These are phyloP conservation scores for Limnephilus lunatus DNA, from an alignment of 2,888 invertebrate species.

Conservation along the genomic window DNA sequence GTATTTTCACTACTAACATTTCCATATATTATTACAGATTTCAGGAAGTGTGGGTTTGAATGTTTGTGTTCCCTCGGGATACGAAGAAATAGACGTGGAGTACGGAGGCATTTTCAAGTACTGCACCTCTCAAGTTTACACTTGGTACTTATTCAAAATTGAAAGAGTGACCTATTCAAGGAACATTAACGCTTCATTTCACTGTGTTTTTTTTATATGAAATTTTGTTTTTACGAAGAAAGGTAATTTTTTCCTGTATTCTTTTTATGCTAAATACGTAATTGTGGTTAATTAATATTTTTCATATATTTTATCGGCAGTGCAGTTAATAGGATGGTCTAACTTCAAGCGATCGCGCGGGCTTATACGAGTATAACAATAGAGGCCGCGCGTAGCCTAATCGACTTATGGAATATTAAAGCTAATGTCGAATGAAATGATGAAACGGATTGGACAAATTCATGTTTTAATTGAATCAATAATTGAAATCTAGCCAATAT, in stretches of 20 bases:
- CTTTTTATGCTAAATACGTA: too few relatives aligned
- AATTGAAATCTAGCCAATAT: too few relatives aligned
- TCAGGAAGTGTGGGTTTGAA: neutral
- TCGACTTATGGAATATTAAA: too few relatives aligned
- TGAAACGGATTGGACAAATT: too few relatives aligned
- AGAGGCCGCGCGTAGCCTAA: too few relatives aligned
- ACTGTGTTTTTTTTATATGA: neutral
- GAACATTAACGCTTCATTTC: neutral
- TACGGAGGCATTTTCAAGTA: neutral
- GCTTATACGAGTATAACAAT: too few relatives aligned
- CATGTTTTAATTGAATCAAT: too few relatives aligned
- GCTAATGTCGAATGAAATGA: too few relatives aligned
- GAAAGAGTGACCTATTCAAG: neutral
- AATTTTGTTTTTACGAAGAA: neutral
- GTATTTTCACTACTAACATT: neutral
- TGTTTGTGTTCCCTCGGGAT: neutral
- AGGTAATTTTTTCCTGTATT: neutral
- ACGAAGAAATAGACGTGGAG: neutral
- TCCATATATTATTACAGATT: neutral
- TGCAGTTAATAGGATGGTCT: too few relatives aligned
- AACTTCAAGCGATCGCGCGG: too few relatives aligned
- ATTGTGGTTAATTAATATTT: too few relatives aligned
- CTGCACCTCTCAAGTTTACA: neutral
- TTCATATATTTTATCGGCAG: too few relatives aligned
- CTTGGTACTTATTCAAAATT: neutral